These are phyloP conservation scores for Megathymus violae DNA, from an alignment of 1,140 invertebrate species.

Conservation along the genomic window DNA sequence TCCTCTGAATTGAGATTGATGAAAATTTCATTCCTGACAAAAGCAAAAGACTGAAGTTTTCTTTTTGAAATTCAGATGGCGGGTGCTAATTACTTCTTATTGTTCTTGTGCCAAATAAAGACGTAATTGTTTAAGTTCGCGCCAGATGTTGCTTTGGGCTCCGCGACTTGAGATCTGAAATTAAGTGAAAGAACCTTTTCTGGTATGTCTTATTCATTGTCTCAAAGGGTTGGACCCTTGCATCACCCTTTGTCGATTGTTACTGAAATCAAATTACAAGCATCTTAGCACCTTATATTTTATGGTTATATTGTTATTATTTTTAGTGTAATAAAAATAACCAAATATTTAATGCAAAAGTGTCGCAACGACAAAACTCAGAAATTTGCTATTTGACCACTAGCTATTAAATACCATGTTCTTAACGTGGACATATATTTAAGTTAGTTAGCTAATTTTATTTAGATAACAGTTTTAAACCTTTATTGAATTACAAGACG, in stretches of 20 bases:
- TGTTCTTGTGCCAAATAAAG: constrained; percentile 66
- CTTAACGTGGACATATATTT: too few species aligned
- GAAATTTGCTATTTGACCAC: too few species aligned
- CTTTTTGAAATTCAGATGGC: constrained; percentile 50
- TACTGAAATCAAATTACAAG: constrained; percentile 31
- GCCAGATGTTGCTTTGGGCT: constrained; percentile 52
- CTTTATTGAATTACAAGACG: too few species aligned
- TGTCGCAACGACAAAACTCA: too few species aligned
- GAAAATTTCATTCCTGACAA: constrained; percentile 49
- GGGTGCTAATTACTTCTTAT: constrained; percentile 70
- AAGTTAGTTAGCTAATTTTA: too few species aligned
- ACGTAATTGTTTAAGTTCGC: constrained; percentile 70
- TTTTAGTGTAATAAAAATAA: too few species aligned
- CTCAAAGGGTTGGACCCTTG: constrained; percentile 24
- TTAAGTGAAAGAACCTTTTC: constrained; percentile 49
- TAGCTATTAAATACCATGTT: too few species aligned
- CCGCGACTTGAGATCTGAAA: constrained; percentile 46
- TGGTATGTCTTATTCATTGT: constrained; percentile 12
- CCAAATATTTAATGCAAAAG: too few species aligned
- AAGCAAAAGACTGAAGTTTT: constrained; percentile 50
- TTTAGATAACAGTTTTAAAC: too few species aligned
- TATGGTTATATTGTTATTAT: background rate
- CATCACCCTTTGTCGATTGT: too few species aligned
- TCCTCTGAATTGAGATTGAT: constrained; percentile 53
- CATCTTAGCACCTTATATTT: background rate